Percentiles rank a stretch among this genome's conserved stretches.
Evolutionary conservation across 2,113 vertebrate genomes (phyloP).

Genomic region (Cervus canadensis): DNA sequence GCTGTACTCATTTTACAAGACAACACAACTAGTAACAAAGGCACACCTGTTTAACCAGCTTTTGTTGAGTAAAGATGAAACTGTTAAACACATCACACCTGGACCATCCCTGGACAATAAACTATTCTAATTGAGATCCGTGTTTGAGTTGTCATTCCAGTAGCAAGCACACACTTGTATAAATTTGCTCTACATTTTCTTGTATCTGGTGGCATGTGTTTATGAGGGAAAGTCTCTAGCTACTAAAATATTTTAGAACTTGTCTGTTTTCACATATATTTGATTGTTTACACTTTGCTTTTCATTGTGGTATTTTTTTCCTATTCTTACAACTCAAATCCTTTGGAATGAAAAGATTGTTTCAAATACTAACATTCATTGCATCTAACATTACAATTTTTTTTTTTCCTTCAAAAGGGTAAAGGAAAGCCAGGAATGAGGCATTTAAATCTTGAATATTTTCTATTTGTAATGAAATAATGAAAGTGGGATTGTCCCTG

Average conservation of each 20-base stretch:
- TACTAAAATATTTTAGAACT: neutral
- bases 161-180: neutral
- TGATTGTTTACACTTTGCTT: neutral
- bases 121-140: neutral
- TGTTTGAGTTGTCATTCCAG: neutral
- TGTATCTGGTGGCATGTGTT: neutral
- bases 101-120: neutral
- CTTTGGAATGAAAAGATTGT: neutral
- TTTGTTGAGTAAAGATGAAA: neutral
- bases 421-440: neutral
- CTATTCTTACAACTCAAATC: neutral
- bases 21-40: neutral
- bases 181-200: neutral
- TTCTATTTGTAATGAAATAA: neutral
- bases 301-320: neutral
- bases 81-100: neutral
- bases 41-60: slow-evolving; percentile 19
- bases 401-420: neutral
- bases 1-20: neutral
- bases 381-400: neutral
- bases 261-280: neutral
- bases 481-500: neutral
- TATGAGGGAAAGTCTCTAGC: neutral
- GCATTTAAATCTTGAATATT: neutral
- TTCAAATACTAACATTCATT: neutral